Base-by-base conservation (phyloP, 2,113 vertebrate genomes). In the Peromyscus californicus region DNA sequence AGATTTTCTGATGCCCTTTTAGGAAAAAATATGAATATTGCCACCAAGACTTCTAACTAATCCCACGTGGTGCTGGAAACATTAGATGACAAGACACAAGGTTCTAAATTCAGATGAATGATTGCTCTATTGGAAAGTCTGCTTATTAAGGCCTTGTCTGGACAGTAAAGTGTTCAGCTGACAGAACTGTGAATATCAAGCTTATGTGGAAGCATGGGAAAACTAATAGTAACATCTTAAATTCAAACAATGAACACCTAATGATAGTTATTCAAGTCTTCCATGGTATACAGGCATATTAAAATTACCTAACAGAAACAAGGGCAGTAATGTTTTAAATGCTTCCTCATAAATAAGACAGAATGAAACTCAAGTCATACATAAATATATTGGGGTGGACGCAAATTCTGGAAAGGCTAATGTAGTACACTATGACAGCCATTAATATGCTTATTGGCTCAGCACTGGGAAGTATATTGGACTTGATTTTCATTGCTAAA, bases 401-500 rank as follows among this genome's bases (percentile, higher is more conserved):
- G 1, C 65, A 88, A 90, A 76, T 90, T 69, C 59, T 86, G 7
- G 24, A 45, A 92, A 96, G 70, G 4, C 54, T 93, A 91, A 89
- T 67, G 39, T 11, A 51, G 90, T 84, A 72, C 54, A 48, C 8
- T 8, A 21, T 80, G 15, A 11, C 74, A 70, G 67, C 70, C 78
- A 59, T 70, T 92, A 72, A 93, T 51, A 51, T 82, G 19, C 82
- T 94, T 92, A 94, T 94, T 6, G 0, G 7, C 42, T 90, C 51
- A 87, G 36, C 24, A 57, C 26, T 84, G 61, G 5, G 78, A 92
- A 92, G 31, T 48, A 93, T 33, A 24, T 24, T 92, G n/a, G 21
- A 92, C 90, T 90, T 89, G 69, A 16, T 61, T 82, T 91, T 89
- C 85, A 39, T 91, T 15, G 42, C 7, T 89, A 86, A 85, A 80